Conservation (phyloP, 2,888 invertebrate species). For the Microctonus brassicae region DNA sequence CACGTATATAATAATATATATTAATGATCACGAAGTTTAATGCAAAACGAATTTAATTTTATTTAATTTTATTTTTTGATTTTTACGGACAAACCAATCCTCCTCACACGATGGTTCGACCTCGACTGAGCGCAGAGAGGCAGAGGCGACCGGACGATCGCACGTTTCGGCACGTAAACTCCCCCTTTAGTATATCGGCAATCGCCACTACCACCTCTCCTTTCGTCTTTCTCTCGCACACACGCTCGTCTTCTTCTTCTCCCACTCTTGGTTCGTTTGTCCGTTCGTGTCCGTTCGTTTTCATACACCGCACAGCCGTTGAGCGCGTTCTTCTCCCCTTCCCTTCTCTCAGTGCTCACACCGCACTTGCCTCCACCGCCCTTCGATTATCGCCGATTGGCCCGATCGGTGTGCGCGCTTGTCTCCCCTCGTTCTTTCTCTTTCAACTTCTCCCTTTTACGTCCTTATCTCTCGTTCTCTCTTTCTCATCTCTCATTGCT, state of each 20-base stretch:
- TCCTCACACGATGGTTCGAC: constrained; percentile 38
- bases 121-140: constrained; percentile 47
- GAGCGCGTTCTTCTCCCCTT: no score
- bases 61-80: no score
- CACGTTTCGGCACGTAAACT: constrained; percentile 36
- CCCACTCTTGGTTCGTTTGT: constrained; percentile 1
- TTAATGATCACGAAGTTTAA: no score
- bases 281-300: background rate
- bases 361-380: constrained; percentile 19
- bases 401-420: background rate
- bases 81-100: background rate
- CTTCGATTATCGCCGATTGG: constrained; percentile 30
- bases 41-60: no score
- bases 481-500: no score
- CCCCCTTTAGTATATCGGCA: constrained; percentile 34
- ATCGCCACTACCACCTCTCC: constrained; percentile 28
- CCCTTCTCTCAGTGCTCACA: no score
- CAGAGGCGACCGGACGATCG: constrained; percentile 34
- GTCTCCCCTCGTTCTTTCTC: background rate
- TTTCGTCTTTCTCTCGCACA: constrained; percentile 4
- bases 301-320: no score
- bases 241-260: constrained; percentile 34
- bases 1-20: background rate
- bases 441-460: background rate
- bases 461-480: background rate